phyloP scores from a whole-genome alignment of 2,888 invertebrate species.

The Limnephilus auricula region DNA sequence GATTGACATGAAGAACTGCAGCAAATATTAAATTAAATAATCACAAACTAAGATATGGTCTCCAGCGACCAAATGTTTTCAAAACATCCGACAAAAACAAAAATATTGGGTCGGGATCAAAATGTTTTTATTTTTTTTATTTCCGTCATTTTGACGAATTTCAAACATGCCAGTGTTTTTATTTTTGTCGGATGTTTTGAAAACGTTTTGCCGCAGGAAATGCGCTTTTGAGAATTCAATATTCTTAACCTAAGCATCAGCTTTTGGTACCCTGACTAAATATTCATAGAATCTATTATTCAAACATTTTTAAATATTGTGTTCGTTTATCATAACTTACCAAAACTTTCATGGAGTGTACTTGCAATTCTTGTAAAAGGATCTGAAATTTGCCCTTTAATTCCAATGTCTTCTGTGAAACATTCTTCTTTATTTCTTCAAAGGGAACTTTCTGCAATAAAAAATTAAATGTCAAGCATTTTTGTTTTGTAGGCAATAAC shows the following conservation, averaged over 20 bases:
- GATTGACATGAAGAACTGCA: not conserved
- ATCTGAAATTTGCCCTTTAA: slow-evolving; percentile 74
- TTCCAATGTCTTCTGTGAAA: slow-evolving; percentile 77
- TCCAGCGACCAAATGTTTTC: too few relatives aligned
- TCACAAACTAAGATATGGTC: not conserved
- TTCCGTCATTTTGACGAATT: too few relatives aligned
- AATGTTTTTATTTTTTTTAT: too few relatives aligned
- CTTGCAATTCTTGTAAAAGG: slow-evolving; percentile 76
- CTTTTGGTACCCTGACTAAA: not conserved
- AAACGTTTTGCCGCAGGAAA: too few relatives aligned
- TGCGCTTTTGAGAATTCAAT: too few relatives aligned
- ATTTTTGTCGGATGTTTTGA: too few relatives aligned
- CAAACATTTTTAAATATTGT: too few relatives aligned
- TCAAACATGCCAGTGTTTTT: too few relatives aligned
- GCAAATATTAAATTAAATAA: not conserved
- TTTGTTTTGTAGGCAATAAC: not conserved
- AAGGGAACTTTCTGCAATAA: slow-evolving; percentile 78
- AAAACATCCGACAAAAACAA: too few relatives aligned
- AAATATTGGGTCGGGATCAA: too few relatives aligned
- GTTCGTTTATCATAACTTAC: slow-evolving; percentile 70
- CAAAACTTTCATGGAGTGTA: slow-evolving; percentile 76
- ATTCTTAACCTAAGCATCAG: not conserved
- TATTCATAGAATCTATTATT: not conserved
- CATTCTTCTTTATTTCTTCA: slow-evolving; percentile 77
- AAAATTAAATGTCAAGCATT: not conserved